phyloP scores from a whole-genome alignment of 2,797 vertebrate species.

The Chloroceryle amazona region DNA sequence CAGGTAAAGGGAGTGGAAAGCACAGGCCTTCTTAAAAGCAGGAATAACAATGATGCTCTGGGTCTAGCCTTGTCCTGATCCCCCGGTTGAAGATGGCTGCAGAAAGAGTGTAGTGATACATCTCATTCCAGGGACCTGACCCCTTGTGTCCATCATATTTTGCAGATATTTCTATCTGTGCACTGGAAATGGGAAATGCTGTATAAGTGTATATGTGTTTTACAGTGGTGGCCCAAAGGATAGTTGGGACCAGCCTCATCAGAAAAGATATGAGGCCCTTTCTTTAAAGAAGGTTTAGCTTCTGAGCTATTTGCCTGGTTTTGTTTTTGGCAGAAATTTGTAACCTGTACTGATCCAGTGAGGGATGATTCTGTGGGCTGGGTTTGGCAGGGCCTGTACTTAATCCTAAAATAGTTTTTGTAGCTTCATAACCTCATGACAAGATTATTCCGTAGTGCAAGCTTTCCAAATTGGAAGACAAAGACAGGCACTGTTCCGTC shows the following conservation, averaged over 20 bases:
- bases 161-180: not conserved
- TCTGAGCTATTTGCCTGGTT: not conserved
- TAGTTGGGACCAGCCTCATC: not conserved
- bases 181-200: not conserved
- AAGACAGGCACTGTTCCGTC: not conserved
- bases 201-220: not conserved
- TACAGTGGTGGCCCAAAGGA: not conserved
- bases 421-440: slow-evolving; percentile 22
- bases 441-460: slow-evolving; percentile 20
- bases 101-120: not conserved
- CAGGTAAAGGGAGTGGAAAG: slow-evolving; percentile 53
- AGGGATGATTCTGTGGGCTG: slow-evolving; percentile 6
- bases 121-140: not conserved
- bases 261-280: not conserved
- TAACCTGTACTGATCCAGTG: not conserved
- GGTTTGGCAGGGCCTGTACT: not conserved
- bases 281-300: not conserved
- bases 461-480: not conserved
- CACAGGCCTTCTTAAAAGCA: not conserved
- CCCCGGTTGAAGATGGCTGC: not conserved
- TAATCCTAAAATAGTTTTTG: slow-evolving; percentile 51
- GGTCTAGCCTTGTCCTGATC: not conserved
- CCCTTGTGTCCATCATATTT: not conserved
- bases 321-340: not conserved
- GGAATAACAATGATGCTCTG: not conserved